Percentiles rank a stretch among this genome's conserved stretches.
phyloP scores from a whole-genome alignment of 1,140 invertebrate species.

The Cotesia vestalis region DNA sequence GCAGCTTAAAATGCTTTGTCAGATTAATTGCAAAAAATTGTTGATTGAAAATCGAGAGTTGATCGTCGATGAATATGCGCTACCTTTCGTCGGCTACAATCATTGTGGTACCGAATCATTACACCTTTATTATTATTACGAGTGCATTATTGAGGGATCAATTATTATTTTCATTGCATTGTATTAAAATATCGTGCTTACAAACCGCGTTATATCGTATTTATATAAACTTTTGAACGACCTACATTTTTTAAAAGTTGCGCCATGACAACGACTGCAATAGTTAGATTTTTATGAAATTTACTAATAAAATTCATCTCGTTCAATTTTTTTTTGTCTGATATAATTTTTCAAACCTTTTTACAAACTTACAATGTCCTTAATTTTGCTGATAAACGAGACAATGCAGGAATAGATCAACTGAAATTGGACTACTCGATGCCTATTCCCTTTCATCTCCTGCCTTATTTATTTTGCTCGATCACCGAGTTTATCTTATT shows the following conservation, averaged over 20 bases:
- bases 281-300: too few species aligned
- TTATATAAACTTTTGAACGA: too few species aligned
- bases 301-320: too few species aligned
- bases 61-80: slow-evolving; percentile 3
- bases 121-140: slow-evolving; percentile 26
- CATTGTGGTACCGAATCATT: slow-evolving; percentile 33
- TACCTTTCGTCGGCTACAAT: slow-evolving; percentile 6
- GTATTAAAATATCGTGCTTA: too few species aligned
- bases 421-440: slow-evolving; percentile 15
- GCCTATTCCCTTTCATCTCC: too few species aligned
- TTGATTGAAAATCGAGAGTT: slow-evolving; percentile 20
- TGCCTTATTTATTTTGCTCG: too few species aligned
- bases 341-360: too few species aligned
- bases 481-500: slow-evolving; percentile 37
- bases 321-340: too few species aligned
- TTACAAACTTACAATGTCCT: too few species aligned
- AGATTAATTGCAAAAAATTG: slow-evolving; percentile 33
- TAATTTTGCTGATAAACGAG: slow-evolving; percentile 6
- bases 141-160: slow-evolving; percentile 16
- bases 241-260: too few species aligned
- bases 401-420: background rate
- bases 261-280: too few species aligned
- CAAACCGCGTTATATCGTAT: too few species aligned
- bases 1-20: slow-evolving; percentile 5
- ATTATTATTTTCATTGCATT: background rate